These are phyloP conservation scores for Pseudomyrmex sp. DNA, from an alignment of 1,140 invertebrate genomes.

Conservation along the genomic window DNA sequence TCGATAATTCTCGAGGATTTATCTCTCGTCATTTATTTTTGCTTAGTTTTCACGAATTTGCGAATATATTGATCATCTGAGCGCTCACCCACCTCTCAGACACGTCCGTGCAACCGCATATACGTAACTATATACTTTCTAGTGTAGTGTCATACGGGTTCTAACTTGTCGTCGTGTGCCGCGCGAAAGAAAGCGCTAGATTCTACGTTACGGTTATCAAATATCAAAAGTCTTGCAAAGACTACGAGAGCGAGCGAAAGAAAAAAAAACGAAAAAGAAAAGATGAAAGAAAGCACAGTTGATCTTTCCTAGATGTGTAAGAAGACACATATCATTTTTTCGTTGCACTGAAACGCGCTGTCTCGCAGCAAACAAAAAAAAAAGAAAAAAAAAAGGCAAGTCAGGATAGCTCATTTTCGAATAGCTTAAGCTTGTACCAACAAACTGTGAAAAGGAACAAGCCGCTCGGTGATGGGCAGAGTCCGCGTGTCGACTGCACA, in stretches of 20 bases:
- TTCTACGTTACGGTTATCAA: slow-evolving; percentile 11
- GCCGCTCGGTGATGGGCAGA: slow-evolving; percentile 68
- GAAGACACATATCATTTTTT: slow-evolving; percentile 79
- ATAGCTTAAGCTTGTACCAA: slow-evolving; percentile 44
- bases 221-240: slow-evolving; percentile 55
- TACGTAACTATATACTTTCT: slow-evolving; percentile 76
- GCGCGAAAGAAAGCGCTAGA: slow-evolving; percentile 19
- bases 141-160: slow-evolving; percentile 50
- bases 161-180: slow-evolving; percentile 35
- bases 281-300: slow-evolving; percentile 42
- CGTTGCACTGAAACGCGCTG: slow-evolving; percentile 13
- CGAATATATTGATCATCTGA: slow-evolving; percentile 31
- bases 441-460: slow-evolving; percentile 69
- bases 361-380: slow-evolving; percentile 10
- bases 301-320: slow-evolving; percentile 73
- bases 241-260: not conserved
- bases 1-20: not conserved
- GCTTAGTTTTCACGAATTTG: not conserved
- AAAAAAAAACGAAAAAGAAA: slow-evolving; percentile 45
- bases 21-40: not conserved
- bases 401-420: slow-evolving; percentile 53
- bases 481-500: not conserved
- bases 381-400: not conserved
- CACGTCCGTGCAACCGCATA: slow-evolving; percentile 66
- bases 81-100: slow-evolving; percentile 11